Percentiles rank a stretch among this genome's conserved stretches.
Conservation (phyloP, 2,888 invertebrate genomes). For the Nephrotoma appendiculata region DNA sequence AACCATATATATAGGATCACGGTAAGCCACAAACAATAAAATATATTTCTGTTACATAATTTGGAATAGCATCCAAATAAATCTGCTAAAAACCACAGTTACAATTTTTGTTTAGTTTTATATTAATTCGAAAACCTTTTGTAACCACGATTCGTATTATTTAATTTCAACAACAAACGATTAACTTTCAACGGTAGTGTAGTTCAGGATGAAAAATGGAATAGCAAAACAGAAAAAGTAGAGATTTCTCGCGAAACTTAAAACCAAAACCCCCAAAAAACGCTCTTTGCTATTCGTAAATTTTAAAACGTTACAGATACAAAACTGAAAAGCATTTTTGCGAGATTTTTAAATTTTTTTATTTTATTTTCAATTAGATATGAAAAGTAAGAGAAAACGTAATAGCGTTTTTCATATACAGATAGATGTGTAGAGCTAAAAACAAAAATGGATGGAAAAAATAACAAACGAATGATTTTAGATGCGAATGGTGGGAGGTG, state of each 20-base stretch:
- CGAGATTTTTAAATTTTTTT: background rate
- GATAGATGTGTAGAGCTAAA: background rate
- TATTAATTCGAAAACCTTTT: background rate
- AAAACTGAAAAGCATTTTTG: background rate
- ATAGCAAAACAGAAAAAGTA: background rate
- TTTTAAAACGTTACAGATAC: background rate
- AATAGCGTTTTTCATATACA: background rate
- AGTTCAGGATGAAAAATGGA: background rate
- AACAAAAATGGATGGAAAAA: background rate
- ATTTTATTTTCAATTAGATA: background rate
- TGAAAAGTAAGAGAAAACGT: background rate
- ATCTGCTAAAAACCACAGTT: background rate
- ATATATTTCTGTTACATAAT: background rate
- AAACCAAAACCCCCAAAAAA: background rate
- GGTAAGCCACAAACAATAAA: background rate
- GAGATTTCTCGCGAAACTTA: background rate
- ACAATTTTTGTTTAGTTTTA: background rate
- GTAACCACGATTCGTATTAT: background rate
- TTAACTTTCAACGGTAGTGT: background rate
- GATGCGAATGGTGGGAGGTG: background rate
- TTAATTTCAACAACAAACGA: background rate
- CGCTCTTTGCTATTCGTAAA: background rate
- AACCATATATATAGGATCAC: background rate
- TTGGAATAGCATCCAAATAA: background rate
- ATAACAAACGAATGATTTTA: background rate